Conservation (phyloP, 2,113 vertebrate genomes). For the Hystrix brachyura region DNA sequence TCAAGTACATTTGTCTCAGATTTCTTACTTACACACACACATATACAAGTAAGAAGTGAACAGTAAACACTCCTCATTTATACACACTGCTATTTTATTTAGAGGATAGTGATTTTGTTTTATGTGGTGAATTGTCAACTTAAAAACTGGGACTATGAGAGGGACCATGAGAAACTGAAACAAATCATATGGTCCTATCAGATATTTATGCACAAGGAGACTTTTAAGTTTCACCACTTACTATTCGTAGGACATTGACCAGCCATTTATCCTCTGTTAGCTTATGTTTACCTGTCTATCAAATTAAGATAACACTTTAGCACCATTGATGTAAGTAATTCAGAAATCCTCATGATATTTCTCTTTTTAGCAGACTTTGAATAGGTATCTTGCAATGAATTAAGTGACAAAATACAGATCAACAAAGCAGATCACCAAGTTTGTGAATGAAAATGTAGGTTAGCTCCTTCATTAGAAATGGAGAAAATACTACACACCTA, state of each 20-base stretch:
- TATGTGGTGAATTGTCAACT: slow-evolving; percentile 54
- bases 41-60: neutral
- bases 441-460: neutral
- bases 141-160: slow-evolving; percentile 39
- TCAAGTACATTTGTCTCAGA: slow-evolving; percentile 56
- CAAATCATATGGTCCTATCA: slow-evolving; percentile 60
- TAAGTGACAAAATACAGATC: neutral
- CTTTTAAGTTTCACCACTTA: neutral
- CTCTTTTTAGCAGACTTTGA: neutral
- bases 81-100: slow-evolving; percentile 52
- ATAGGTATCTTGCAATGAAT: neutral
- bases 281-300: neutral
- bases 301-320: neutral
- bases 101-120: slow-evolving; percentile 43
- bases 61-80: neutral
- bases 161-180: slow-evolving; percentile 34
- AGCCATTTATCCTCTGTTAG: neutral
- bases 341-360: neutral
- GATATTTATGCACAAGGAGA: slow-evolving; percentile 16
- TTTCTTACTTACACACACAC: neutral
- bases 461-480: neutral
- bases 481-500: neutral
- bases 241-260: neutral
- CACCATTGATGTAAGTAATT: neutral
- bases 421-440: neutral